These are phyloP conservation scores for Brachirus orientalis DNA, from an alignment of 2,113 vertebrate species.

Conservation along the genomic window DNA sequence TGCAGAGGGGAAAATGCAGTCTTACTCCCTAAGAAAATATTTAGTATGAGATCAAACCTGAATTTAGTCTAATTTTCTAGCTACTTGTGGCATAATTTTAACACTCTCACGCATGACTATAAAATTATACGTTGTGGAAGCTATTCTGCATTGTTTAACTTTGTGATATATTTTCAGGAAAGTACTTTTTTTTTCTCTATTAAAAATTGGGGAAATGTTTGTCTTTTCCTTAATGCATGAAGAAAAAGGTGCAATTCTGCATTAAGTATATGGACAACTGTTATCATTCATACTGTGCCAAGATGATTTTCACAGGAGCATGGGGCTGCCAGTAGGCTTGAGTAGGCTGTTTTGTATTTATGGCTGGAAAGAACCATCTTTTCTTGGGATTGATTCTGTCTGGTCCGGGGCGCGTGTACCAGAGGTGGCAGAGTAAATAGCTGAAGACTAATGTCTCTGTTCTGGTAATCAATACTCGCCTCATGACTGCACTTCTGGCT, in stretches of 20 bases:
- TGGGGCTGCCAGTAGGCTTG: constrained; percentile 57
- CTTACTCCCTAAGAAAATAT: constrained; percentile 69
- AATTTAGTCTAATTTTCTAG: constrained; percentile 52
- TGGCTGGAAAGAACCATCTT: constrained; percentile 87
- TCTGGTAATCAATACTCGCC: constrained; percentile 94
- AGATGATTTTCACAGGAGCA: constrained; percentile 70
- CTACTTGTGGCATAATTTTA: constrained; percentile 56
- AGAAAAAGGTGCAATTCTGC: constrained; percentile 25
- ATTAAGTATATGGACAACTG: constrained; percentile 57
- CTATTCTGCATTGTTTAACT: no score
- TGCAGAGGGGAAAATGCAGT: constrained; percentile 61
- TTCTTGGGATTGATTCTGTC: constrained; percentile 93
- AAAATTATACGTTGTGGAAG: constrained; percentile 33
- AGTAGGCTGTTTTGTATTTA: constrained; percentile 84
- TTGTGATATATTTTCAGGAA: no score
- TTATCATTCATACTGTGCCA: constrained; percentile 78
- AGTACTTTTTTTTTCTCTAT: no score
- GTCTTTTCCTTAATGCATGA: constrained; percentile 1
- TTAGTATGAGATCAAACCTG: constrained; percentile 58
- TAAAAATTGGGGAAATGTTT: no score
- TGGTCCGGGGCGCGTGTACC: constrained; percentile 88
- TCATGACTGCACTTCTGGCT: constrained; percentile 94
- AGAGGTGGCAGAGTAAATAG: constrained; percentile 98
- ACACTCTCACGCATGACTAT: constrained; percentile 19
- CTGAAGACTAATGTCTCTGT: constrained; percentile 97